Conservation (phyloP, 2,113 vertebrate genomes). For the Gadus chalcogrammus region DNA sequence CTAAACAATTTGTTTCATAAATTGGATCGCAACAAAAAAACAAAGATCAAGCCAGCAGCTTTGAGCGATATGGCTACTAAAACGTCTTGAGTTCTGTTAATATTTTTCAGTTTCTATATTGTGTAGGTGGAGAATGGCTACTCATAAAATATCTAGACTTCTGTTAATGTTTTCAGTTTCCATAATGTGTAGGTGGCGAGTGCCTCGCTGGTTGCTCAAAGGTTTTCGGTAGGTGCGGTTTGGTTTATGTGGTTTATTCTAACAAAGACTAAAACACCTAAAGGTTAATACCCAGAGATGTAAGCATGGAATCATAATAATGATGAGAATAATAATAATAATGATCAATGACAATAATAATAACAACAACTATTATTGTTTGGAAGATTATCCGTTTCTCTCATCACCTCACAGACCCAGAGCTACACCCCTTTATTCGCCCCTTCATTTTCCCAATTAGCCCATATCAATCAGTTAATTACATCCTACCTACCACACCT, state of each 20-base stretch:
- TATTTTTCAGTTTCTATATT: slow-evolving; percentile 65
- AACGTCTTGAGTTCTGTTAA: slow-evolving; percentile 26
- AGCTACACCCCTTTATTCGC: too few species aligned
- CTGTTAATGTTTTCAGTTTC: slow-evolving; percentile 37
- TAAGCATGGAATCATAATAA: neutral
- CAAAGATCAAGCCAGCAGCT: neutral
- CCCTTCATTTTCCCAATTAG: too few species aligned
- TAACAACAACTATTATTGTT: too few species aligned
- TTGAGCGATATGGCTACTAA: slow-evolving; percentile 4
- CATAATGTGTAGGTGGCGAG: slow-evolving; percentile 54
- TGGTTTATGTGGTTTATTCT: neutral
- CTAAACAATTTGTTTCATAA: too few species aligned
- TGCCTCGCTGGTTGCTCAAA: slow-evolving; percentile 42
- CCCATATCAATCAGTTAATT: too few species aligned
- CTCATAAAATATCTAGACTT: slow-evolving; percentile 5
- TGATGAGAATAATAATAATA: neutral
- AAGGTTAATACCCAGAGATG: neutral
- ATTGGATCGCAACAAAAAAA: neutral
- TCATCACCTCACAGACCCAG: too few species aligned
- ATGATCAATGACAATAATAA: neutral
- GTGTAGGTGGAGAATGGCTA: slow-evolving; percentile 45
- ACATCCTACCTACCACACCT: too few species aligned
- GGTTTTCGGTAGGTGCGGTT: slow-evolving; percentile 54
- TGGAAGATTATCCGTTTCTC: too few species aligned
- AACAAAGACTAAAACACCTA: slow-evolving; percentile 23